phyloP scores from a whole-genome alignment of 2,888 invertebrate species.

The Volucella zonaria region DNA sequence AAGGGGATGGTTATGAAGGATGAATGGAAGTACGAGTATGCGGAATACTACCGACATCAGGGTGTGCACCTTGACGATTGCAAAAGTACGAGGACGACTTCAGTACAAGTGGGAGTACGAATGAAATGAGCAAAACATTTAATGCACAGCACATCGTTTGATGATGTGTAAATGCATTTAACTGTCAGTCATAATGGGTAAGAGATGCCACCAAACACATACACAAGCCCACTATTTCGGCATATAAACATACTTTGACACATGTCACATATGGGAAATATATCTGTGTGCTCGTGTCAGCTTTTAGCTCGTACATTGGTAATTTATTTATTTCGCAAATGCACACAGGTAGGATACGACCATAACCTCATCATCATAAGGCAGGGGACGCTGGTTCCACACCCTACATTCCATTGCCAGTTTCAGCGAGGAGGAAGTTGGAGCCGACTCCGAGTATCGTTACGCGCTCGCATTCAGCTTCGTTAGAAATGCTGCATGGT shows the following conservation, averaged over 20 bases:
- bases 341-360: conserved; percentile 35
- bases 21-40: background rate
- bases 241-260: background rate
- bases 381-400: conserved; percentile 8
- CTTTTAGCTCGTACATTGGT: conserved; percentile 24
- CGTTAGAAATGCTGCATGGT: no score
- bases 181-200: conserved; percentile 34
- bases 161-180: conserved; percentile 64
- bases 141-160: conserved; percentile 67
- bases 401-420: background rate
- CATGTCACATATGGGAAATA: background rate
- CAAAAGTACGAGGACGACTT: background rate
- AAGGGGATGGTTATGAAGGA: background rate
- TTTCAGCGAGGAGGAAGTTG: no score
- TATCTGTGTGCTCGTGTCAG: conserved; percentile 12
- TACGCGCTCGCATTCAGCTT: no score
- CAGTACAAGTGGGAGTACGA: conserved; percentile 1
- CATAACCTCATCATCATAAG: conserved; percentile 28
- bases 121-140: conserved; percentile 68
- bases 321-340: conserved; percentile 54
- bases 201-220: background rate
- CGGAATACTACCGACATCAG: background rate
- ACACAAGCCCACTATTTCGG: background rate
- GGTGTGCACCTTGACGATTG: conserved; percentile 1
- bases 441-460: no score